Evolutionary conservation across 2,888 invertebrate species (phyloP).

Genomic region (Pteria penguin): DNA sequence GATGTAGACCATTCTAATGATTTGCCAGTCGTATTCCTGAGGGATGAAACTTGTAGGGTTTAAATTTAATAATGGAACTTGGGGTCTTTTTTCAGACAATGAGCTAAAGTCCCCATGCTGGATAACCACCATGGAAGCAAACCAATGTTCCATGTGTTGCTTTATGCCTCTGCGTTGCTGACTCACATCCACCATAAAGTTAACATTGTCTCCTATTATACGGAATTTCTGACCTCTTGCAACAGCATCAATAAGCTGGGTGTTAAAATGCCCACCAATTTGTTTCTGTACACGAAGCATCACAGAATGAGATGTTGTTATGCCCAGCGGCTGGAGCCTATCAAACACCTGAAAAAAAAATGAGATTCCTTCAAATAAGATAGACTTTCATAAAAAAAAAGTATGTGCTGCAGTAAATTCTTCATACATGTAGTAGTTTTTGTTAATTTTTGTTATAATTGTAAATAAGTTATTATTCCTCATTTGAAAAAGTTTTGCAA

Average conservation of each 20-base stretch:
- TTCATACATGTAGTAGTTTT: too few relatives aligned
- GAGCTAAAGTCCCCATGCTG: slow-evolving; percentile 5
- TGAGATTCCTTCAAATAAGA: not conserved
- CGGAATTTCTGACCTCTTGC: slow-evolving; percentile 13
- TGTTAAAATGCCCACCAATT: slow-evolving; percentile 19
- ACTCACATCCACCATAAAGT: slow-evolving; percentile 12
- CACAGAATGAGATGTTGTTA: slow-evolving; percentile 1
- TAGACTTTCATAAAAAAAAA: too few relatives aligned
- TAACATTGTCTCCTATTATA: slow-evolving; percentile 31
- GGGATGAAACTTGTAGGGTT: not conserved
- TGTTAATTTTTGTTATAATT: too few relatives aligned
- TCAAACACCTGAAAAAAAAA: slow-evolving; percentile 24
- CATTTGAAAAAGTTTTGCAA: too few relatives aligned
- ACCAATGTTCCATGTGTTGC: slow-evolving; percentile 33
- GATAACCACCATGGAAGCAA: slow-evolving; percentile 28
- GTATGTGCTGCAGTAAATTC: too few relatives aligned
- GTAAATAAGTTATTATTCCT: too few relatives aligned
- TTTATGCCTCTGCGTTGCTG: slow-evolving; percentile 3
- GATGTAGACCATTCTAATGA: not conserved
- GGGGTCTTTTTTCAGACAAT: not conserved
- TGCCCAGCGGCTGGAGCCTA: slow-evolving; percentile 13
- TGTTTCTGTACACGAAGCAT: not conserved
- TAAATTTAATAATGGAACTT: not conserved
- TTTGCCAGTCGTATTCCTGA: not conserved
- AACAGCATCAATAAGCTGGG: slow-evolving; percentile 2